Evolutionary conservation across 2,797 vertebrate genomes (phyloP).

Genomic region (Mico argentatus): DNA sequence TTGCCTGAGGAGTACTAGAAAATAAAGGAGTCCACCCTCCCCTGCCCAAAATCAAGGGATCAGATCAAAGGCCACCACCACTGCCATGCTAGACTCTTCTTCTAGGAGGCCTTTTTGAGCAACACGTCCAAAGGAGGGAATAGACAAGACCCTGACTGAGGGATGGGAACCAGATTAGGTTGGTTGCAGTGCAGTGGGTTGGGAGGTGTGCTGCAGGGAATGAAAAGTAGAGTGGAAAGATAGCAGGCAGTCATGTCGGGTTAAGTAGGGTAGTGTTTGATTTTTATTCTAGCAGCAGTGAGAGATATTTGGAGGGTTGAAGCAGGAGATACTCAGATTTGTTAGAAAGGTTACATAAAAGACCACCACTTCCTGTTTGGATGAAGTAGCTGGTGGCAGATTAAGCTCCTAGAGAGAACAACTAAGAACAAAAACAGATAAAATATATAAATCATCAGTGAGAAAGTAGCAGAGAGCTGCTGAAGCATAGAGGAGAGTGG

Average conservation of each 20-base stretch:
- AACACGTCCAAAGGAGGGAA: not conserved
- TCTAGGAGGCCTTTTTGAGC: not conserved
- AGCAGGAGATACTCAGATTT: not conserved
- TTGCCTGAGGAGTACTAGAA: not conserved
- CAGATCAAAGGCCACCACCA: not conserved
- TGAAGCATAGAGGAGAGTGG: not conserved
- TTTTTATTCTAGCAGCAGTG: not conserved
- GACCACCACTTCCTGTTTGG: not conserved
- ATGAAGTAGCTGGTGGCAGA: not conserved
- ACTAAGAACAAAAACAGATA: not conserved
- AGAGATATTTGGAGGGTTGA: not conserved
- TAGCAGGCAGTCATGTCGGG: too few species aligned
- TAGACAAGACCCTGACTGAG: not conserved
- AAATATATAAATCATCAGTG: not conserved
- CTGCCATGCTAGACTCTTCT: not conserved
- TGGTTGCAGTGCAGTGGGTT: accelerated
- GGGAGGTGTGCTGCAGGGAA: accelerated
- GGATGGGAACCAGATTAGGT: not conserved
- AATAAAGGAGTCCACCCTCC: not conserved
- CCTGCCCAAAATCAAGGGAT: not conserved
- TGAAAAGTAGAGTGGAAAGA: not conserved
- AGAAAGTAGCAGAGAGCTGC: not conserved
- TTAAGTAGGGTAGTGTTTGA: not conserved
- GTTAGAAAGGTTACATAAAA: not conserved
- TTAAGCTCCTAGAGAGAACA: not conserved